Conservation (phyloP, 2,113 vertebrate species). For the Sporophila hypoxantha region DNA sequence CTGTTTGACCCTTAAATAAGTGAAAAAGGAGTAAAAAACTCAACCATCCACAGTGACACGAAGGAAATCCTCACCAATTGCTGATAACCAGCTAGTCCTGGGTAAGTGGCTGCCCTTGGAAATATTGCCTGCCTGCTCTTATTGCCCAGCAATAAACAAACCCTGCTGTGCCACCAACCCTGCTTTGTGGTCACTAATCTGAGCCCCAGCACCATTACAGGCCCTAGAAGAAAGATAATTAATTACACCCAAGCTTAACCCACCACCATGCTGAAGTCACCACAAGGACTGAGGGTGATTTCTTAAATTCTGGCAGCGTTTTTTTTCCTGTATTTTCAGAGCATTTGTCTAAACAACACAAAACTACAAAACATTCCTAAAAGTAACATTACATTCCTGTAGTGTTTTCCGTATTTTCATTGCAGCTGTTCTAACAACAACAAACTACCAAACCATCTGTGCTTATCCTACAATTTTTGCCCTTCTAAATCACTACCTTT, state of each 20-base stretch:
- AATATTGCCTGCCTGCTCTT: background rate
- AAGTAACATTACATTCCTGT: background rate
- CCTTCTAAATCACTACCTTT: background rate
- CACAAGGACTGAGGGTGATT: background rate
- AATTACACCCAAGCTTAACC: background rate
- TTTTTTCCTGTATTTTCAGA: background rate
- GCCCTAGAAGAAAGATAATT: background rate
- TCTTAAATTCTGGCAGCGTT: background rate
- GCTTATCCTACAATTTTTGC: background rate
- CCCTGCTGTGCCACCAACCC: background rate
- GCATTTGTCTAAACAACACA: background rate
- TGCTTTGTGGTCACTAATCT: background rate
- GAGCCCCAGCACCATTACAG: background rate
- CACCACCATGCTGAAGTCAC: background rate
- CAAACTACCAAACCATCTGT: accelerated
- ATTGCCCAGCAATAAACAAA: background rate
- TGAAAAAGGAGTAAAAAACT: background rate
- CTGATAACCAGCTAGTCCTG: background rate
- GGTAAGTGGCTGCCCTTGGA: background rate
- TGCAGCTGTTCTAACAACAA: background rate
- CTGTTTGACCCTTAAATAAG: background rate
- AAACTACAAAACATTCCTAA: background rate
- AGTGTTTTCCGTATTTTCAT: background rate
- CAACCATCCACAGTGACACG: background rate
- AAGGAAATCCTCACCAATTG: background rate